Evolutionary conservation across 2,888 invertebrate species (phyloP), one percentile per base, ranked within the genome.

Genomic region (Linyphia triangularis): DNA sequence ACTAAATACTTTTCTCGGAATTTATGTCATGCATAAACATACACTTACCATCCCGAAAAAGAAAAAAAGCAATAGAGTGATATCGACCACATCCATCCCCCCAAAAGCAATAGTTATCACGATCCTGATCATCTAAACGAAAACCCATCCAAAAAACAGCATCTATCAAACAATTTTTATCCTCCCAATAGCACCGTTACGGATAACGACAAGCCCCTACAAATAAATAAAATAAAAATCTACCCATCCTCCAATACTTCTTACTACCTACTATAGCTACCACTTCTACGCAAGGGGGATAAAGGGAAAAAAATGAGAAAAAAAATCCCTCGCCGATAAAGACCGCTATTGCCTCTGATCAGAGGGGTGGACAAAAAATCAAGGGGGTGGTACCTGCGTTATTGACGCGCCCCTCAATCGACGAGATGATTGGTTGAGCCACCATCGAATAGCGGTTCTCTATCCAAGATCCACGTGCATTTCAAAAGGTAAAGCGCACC

Each of bases 391-490:
- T 22, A 19, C 79, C 73, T 51, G 6, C 19, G 73, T 75, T 86
- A 81, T 86, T 86, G 86, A 86, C 86, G 81, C 86, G 75, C 86
- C 86, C 86, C 75, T 81, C 73, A 86, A 81, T 73, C 67, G 73
- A 51, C 57, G 40, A 26, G 51, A 43, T 51, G 65, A 86, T 86
- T 86, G 86, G 86, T 40, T 75, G 67, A 5, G 24, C 22, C 37
- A 30, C 40, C 81, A 81, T 73, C 86, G 86, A 86, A 86, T 86
- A 63, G 81, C 81, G 26, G 67, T 13, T 81, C 86, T 22, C 57
- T 19, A 40, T 73, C 73, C 30, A 33, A 72, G 59, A 28, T 59
- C 81, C 86, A 86, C 86, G 86, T 86, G 86, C 57, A 51, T 79
- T 85, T 85, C 72, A 86, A 81, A 86, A 73, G 86, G 81, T 86